Conservation (phyloP, 2,888 invertebrate species). For the Himalopsyche japonica region DNA sequence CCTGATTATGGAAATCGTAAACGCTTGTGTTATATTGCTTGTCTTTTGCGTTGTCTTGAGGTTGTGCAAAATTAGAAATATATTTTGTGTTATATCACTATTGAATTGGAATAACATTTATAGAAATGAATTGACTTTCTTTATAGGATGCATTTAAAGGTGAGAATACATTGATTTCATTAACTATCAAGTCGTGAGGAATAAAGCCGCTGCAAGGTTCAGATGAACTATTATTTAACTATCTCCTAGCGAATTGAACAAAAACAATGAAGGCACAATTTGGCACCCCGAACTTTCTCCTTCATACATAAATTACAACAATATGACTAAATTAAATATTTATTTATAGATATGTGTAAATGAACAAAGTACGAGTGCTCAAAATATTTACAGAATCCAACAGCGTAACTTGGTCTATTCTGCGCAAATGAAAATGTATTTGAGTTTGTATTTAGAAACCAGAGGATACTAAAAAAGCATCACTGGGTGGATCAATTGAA, state of each 20-base stretch:
- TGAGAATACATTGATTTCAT: background rate
- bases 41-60: too few relatives aligned
- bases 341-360: constrained; percentile 37
- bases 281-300: constrained; percentile 18
- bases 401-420: background rate
- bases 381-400: constrained; percentile 26
- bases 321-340: constrained; percentile 37
- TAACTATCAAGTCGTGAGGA: background rate
- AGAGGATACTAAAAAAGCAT: too few relatives aligned
- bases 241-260: constrained; percentile 15
- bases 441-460: too few relatives aligned
- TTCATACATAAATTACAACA: constrained; percentile 9
- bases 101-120: too few relatives aligned
- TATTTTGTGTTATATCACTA: too few relatives aligned
- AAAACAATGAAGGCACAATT: constrained; percentile 35
- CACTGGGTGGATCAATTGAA: too few relatives aligned
- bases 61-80: too few relatives aligned
- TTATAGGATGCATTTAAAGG: too few relatives aligned
- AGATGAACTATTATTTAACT: background rate
- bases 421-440: background rate
- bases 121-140: too few relatives aligned
- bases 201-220: background rate
- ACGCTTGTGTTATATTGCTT: too few relatives aligned
- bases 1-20: too few relatives aligned
- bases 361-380: constrained; percentile 32